Conservation (phyloP, 2,888 invertebrate species). For the Lochmaea capreae region DNA sequence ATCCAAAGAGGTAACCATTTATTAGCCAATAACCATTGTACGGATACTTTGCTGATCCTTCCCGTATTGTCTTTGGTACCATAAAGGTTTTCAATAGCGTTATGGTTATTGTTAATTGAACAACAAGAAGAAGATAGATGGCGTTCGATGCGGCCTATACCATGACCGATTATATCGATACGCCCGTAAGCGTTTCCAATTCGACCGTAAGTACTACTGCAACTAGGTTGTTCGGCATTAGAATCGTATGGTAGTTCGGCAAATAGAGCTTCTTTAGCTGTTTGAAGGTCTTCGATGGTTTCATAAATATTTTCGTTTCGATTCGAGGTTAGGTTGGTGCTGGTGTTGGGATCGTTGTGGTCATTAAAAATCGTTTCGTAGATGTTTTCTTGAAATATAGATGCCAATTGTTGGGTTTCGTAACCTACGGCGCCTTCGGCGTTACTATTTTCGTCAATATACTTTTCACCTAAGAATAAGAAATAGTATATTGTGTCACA, state of each 20-base stretch:
- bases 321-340: constrained; percentile 57
- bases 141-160: constrained; percentile 70
- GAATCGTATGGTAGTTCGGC: constrained; percentile 55
- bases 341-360: constrained; percentile 56
- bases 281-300: constrained; percentile 68
- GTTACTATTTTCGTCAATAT: constrained; percentile 68
- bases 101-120: constrained; percentile 66
- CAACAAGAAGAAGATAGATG: constrained; percentile 77
- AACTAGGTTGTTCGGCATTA: constrained; percentile 54
- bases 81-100: constrained; percentile 66
- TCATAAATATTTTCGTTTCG: constrained; percentile 68
- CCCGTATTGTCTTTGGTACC: constrained; percentile 61
- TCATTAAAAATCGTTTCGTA: constrained; percentile 68
- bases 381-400: constrained; percentile 67
- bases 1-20: constrained; percentile 76
- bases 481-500: no score
- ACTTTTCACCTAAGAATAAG: constrained; percentile 26
- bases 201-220: constrained; percentile 63
- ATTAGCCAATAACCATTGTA: constrained; percentile 76
- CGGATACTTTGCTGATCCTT: constrained; percentile 72
- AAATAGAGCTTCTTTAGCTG: constrained; percentile 46
- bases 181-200: constrained; percentile 68
- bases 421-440: constrained; percentile 70
- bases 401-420: constrained; percentile 48
- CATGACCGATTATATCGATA: constrained; percentile 68